Conservation (phyloP, 1,140 invertebrate species). For the Pseudomyrmex dendroicus region DNA sequence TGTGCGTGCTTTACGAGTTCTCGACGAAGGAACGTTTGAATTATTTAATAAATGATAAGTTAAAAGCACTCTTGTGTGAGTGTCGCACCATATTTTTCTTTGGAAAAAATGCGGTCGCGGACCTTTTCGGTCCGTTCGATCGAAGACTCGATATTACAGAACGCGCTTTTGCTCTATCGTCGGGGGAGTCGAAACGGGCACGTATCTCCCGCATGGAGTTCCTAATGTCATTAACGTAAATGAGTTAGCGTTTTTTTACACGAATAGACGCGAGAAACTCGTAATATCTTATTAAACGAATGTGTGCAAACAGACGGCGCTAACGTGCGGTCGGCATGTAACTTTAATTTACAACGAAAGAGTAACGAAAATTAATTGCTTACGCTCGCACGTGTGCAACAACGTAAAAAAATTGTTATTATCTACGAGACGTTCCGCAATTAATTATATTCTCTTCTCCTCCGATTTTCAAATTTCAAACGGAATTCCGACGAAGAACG, state of each 20-base stretch:
- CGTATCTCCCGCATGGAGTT: constrained; percentile 60
- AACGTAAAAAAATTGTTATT: too few relatives aligned
- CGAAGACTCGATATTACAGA: neutral
- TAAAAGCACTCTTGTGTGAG: neutral
- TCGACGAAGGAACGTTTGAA: too few relatives aligned
- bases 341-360: too few relatives aligned
- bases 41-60: neutral
- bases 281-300: constrained; percentile 49
- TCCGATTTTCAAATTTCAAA: neutral
- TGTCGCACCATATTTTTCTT: neutral
- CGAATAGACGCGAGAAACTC: constrained; percentile 33
- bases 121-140: neutral
- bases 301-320: neutral
- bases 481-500: neutral
- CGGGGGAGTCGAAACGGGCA: neutral
- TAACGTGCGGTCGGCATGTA: too few relatives aligned
- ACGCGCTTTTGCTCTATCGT: neutral
- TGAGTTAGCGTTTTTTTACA: constrained; percentile 74
- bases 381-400: too few relatives aligned
- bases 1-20: too few relatives aligned
- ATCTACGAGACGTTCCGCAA: too few relatives aligned
- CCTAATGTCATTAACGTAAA: constrained; percentile 81
- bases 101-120: constrained; percentile 22
- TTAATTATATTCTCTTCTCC: neutral
- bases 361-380: too few relatives aligned